These are phyloP conservation scores for Cirrhinus molitorella DNA, from an alignment of 2,797 vertebrate species.

Conservation along the genomic window DNA sequence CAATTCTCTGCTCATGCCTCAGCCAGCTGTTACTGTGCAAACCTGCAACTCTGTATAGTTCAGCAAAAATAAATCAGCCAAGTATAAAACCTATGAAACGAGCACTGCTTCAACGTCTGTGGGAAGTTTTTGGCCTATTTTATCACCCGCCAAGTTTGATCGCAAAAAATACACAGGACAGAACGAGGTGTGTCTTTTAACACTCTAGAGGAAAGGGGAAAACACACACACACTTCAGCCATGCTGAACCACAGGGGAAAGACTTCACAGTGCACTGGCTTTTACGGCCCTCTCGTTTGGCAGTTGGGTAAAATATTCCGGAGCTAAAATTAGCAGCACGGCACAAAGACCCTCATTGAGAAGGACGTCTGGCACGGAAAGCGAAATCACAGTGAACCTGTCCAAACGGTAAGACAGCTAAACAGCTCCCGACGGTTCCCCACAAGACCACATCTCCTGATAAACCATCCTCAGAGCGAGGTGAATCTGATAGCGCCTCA, in stretches of 20 bases:
- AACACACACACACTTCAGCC: conserved; percentile 17
- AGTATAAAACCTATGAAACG: not conserved
- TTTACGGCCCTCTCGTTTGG: conserved; percentile 38
- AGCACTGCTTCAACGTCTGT: not conserved
- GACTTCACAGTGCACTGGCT: conserved; percentile 44
- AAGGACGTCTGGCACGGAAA: conserved; percentile 22
- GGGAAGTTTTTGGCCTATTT: conserved; percentile 1
- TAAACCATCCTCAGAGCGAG: conserved; percentile 14
- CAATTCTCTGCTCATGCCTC: not conserved
- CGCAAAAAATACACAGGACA: not conserved
- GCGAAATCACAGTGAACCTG: conserved; percentile 26
- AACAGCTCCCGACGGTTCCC: conserved; percentile 13
- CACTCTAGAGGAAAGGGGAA: not conserved
- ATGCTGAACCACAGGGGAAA: conserved; percentile 7
- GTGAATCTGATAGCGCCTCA: conserved; percentile 35
- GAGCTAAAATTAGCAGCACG: conserved; percentile 44
- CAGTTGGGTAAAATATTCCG: conserved; percentile 49
- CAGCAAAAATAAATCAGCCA: not conserved
- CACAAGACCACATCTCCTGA: conserved; percentile 31
- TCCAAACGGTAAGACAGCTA: conserved; percentile 21
- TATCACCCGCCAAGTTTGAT: not conserved
- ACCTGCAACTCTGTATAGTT: not conserved
- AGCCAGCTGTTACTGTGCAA: not conserved
- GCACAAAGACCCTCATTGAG: conserved; percentile 48
- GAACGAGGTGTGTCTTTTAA: conserved; percentile 22